Base-by-base conservation (phyloP, 2,888 invertebrate genomes). In the Ectropis crepuscularia region DNA sequence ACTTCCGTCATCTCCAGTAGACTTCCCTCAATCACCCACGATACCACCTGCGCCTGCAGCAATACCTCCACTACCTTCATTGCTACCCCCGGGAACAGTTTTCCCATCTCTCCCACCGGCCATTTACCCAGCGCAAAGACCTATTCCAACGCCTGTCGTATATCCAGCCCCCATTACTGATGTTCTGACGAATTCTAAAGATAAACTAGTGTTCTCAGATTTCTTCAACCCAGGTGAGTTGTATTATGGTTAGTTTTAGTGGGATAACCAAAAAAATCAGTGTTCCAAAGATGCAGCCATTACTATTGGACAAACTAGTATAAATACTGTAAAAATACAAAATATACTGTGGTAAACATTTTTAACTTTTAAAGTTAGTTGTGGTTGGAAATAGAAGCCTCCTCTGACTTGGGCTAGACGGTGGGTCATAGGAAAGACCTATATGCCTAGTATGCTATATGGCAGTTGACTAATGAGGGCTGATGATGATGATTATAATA, bases 211-310 rank as follows among this genome's bases (percentile, higher is more conserved):
- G 6, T 57, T 42, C 7, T 54, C 50, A 12, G 53, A 53, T 43
- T 53, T 68, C 64, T 67, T 68, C 45, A 67, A 59, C 49, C 68
- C 67, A 55, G 68, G 72, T 68, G 11, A 48, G 51, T 63, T 28
- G 2, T 9, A 11, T 9, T 36, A 47, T 39, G 9, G 8, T 36
- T 42, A 6, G 5, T 39, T 11, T 43, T 10, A n/a, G 4, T 43
- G 1, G 43, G 5, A 43, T 43, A 6, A 4, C n/a, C 1, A 2
- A 1, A 28, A 2, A 28, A 28, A 28, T 28, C 16, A 28, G 16
- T 28, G 4, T 28, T 28, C 4, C 16, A 28, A 28, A 28, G 16
- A 28, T 1, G 16, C 4, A 28, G 16, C 16, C 16, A 2, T 28
- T 4, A 28, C 16, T 2, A 28, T 28, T 28, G 16, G 16, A 28